Percentiles rank a stretch among this genome's conserved stretches.
These are phyloP conservation scores for Thamnaconus septentrionalis DNA, from an alignment of 2,113 vertebrate genomes.

Conservation along the genomic window DNA sequence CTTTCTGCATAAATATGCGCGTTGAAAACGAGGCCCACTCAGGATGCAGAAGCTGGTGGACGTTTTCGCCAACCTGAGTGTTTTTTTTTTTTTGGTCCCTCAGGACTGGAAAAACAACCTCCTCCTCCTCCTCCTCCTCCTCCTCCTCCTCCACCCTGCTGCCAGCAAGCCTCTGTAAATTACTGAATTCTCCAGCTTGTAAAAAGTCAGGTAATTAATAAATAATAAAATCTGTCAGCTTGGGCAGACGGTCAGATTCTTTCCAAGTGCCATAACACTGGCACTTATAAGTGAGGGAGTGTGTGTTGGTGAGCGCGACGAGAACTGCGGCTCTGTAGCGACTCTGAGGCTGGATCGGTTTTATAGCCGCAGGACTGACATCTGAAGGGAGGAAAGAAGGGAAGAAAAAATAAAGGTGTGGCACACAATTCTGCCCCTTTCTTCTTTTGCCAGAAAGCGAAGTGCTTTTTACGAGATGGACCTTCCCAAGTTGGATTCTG, in stretches of 20 bases:
- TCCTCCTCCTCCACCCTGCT: constrained; percentile 18
- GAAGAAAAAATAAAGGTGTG: constrained; percentile 10
- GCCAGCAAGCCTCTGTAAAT: constrained; percentile 69
- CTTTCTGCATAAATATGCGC: constrained; percentile 6
- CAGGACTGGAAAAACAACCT: constrained; percentile 72
- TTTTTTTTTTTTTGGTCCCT: constrained; percentile 66
- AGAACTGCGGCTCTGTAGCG: constrained; percentile 37
- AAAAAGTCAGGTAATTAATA: constrained; percentile 74
- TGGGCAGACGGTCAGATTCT: constrained; percentile 70
- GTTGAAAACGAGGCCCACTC: constrained; percentile 33
- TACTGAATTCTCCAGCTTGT: constrained; percentile 69
- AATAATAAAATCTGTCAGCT: constrained; percentile 73
- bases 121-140: constrained; percentile 7
- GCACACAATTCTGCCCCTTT: constrained; percentile 17
- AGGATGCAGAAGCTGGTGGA: constrained; percentile 48
- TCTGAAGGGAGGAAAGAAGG: too few species aligned
- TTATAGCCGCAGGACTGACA: not conserved
- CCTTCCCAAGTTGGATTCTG: constrained; percentile 17
- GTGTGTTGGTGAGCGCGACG: constrained; percentile 25
- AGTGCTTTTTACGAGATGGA: constrained; percentile 2
- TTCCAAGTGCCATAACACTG: constrained; percentile 75
- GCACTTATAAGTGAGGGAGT: constrained; percentile 46
- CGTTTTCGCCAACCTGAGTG: constrained; percentile 56
- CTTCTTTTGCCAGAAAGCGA: constrained; percentile 27
- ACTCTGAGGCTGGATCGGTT: constrained; percentile 28